A percentile compares a stretch with the other conserved stretches of the same genome.
These are phyloP conservation scores for Acleris holmiana DNA, from an alignment of 2,888 invertebrate species.

Conservation along the genomic window DNA sequence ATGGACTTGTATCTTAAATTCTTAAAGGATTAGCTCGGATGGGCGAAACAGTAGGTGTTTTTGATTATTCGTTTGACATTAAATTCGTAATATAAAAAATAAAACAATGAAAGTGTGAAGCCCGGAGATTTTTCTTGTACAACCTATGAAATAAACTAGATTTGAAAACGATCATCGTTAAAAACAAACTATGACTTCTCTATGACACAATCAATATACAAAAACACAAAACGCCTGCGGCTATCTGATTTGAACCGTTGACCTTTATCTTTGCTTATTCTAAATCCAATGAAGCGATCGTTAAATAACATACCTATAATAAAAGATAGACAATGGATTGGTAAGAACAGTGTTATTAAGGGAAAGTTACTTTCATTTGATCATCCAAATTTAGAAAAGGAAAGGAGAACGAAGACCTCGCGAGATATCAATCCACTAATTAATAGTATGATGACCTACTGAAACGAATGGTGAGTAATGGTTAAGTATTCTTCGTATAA, in stretches of 20 bases:
- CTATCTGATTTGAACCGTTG: neutral
- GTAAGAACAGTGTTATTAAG: slow-evolving; percentile 11
- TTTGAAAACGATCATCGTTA: slow-evolving; percentile 13
- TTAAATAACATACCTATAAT: slow-evolving; percentile 12
- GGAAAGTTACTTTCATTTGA: slow-evolving; percentile 29
- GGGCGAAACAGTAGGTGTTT: too few species aligned
- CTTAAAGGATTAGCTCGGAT: too few species aligned
- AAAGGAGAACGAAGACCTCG: slow-evolving; percentile 16
- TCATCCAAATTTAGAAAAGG: slow-evolving; percentile 18
- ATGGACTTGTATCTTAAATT: neutral
- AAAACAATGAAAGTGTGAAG: neutral
- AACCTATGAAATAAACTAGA: neutral
- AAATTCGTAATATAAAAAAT: neutral
- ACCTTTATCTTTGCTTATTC: slow-evolving; percentile 13
- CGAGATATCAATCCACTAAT: neutral
- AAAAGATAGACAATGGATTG: slow-evolving; percentile 21
- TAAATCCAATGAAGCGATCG: neutral
- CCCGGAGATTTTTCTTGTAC: too few species aligned
- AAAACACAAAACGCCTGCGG: slow-evolving; percentile 10
- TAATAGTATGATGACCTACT: slow-evolving; percentile 15
- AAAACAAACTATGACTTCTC: slow-evolving; percentile 20
- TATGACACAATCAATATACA: slow-evolving; percentile 19
- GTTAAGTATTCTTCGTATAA: neutral
- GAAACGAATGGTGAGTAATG: neutral
- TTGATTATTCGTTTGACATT: too few species aligned